These are phyloP conservation scores for Spinus pinus DNA, from an alignment of 2,797 vertebrate genomes.

Conservation along the genomic window DNA sequence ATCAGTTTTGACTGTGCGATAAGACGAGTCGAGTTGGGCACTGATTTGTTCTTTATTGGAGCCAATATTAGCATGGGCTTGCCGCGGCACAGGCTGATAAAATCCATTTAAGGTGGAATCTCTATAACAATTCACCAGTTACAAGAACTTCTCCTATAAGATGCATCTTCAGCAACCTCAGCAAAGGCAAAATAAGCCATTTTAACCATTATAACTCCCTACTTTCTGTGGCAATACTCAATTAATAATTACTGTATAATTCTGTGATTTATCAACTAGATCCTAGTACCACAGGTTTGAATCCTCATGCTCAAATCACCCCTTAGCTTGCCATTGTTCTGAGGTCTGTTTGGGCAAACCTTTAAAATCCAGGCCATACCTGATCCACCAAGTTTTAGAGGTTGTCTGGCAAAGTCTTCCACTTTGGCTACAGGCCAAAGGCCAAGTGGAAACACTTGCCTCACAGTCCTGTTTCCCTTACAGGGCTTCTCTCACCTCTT, in stretches of 20 bases:
- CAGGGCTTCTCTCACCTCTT: not conserved
- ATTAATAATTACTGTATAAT: not conserved
- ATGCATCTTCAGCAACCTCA: not conserved
- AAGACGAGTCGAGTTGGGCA: constrained; percentile 82
- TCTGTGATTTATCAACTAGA: not conserved
- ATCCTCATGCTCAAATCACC: not conserved
- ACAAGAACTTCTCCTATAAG: constrained; percentile 3
- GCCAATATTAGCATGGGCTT: constrained; percentile 84
- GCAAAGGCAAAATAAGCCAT: not conserved
- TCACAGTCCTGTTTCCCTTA: not conserved
- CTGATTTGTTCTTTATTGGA: constrained; percentile 91
- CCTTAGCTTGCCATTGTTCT: not conserved
- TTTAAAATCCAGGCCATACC: not conserved
- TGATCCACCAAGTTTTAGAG: not conserved
- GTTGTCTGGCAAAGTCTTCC: not conserved
- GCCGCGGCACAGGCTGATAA: constrained; percentile 75
- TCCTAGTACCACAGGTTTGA: not conserved
- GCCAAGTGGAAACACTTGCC: too few species aligned
- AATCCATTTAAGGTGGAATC: constrained; percentile 88
- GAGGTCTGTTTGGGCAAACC: not conserved
- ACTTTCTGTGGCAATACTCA: not conserved
- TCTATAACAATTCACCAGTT: not conserved
- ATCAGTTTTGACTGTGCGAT: constrained; percentile 89
- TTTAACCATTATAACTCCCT: not conserved
- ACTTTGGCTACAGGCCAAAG: not conserved